Base-by-base conservation (phyloP, 2,113 vertebrate genomes). In the Xenopus laevis region DNA sequence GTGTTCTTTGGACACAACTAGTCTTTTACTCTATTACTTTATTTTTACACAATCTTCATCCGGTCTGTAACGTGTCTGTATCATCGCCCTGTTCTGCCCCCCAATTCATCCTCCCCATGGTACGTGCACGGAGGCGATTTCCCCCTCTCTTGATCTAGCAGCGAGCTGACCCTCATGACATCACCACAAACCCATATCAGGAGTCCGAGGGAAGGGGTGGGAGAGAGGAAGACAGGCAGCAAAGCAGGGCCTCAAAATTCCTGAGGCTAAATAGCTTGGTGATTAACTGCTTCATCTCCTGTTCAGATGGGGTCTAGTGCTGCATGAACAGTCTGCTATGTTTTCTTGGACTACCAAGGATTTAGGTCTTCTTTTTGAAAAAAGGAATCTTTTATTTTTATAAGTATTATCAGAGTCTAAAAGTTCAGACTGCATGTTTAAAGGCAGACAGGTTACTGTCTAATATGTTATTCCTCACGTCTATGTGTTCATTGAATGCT, bases 201-300 rank as follows among this genome's bases (percentile, higher is more conserved):
- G 10, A 21, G 55, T 2, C n/a, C 10, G 18, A 23, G 20, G 20
- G 18, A 13, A 27, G 58, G 58, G 58, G 58, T 17, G 58, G 18
- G 58, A 9, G 18, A 27, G 5, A 23, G 58, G 13, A 27, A 60
- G 58, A 5, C 18, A 27, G 4, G 20, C 18, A 60, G 18, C 10
- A 60, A 10, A 13, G 21, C 21, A 60, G 58, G 58, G 58, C 58
- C 58, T 60, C 58, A 60, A 60, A 60, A 60, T 60, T 60, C 58
- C 58, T 60, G 18, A 60, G 58, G 58, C 58, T 2, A 60, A 60
- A 27, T 5, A 21, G 15, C 13, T 23, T 18, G 7, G 58, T 23
- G 21, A 10, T 60, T 60, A 60, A 60, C 58, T 27, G 18, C 13
- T n/a, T 55, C 15, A 55, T 0, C 17, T 60, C 18, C 58, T 60